These are phyloP conservation scores for Choloepus didactylus DNA, from an alignment of 2,797 vertebrate genomes.

Conservation along the genomic window DNA sequence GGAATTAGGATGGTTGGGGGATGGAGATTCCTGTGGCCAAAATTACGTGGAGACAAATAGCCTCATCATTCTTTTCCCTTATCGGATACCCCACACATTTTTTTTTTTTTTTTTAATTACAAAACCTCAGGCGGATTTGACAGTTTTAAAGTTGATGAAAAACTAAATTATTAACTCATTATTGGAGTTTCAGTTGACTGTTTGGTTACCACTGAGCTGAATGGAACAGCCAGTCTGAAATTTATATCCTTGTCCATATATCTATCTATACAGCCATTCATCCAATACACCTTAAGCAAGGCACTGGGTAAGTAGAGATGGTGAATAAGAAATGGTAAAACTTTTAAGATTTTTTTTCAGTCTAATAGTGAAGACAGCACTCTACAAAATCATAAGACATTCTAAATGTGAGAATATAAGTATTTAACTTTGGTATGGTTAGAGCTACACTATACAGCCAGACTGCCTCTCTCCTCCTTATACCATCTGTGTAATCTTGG, in stretches of 20 bases:
- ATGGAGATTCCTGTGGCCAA: neutral
- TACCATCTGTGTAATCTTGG: neutral
- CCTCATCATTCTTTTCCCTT: constrained; percentile 65
- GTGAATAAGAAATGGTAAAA: neutral
- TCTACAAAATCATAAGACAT: constrained; percentile 19
- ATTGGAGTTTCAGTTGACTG: constrained; percentile 45
- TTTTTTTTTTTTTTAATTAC: constrained; percentile 63
- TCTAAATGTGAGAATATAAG: constrained; percentile 3
- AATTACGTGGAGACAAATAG: constrained; percentile 14
- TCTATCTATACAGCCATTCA: neutral
- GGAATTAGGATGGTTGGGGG: neutral
- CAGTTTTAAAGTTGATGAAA: constrained; percentile 69
- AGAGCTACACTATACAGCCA: neutral
- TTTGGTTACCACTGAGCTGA: constrained; percentile 21
- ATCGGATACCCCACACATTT: constrained; percentile 61
- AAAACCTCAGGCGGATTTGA: constrained; percentile 65
- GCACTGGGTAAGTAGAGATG: neutral
- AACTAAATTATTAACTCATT: constrained; percentile 65
- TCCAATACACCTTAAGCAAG: neutral
- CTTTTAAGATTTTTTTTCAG: neutral
- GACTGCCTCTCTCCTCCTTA: neutral
- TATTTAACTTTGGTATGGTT: neutral
- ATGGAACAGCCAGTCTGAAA: constrained; percentile 3
- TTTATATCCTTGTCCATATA: neutral
- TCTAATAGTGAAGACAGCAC: neutral